Evolutionary conservation across 2,797 vertebrate species (phyloP).

Genomic region (Pipistrellus kuhlii): DNA sequence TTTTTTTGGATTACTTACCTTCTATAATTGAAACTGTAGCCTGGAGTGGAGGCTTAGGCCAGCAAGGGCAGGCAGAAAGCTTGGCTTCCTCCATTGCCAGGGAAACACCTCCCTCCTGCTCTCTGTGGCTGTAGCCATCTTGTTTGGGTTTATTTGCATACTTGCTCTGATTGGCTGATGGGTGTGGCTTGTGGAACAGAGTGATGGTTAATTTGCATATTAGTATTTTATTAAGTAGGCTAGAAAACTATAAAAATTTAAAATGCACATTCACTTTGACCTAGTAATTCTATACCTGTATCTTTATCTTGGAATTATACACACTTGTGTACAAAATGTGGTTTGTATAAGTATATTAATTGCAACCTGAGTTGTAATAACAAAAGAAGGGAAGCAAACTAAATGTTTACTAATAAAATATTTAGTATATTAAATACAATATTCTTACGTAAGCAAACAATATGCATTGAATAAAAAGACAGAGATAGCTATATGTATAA

Average conservation of each 20-base stretch:
- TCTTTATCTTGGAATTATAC: not conserved
- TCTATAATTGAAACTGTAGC: too few species aligned
- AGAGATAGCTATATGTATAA: not conserved
- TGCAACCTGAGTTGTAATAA: not conserved
- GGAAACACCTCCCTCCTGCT: too few species aligned
- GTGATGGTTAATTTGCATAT: too few species aligned
- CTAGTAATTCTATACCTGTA: not conserved
- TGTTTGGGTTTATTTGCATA: too few species aligned
- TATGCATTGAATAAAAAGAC: not conserved
- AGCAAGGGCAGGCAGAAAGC: too few species aligned
- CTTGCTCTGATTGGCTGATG: too few species aligned
- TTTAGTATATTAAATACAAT: not conserved
- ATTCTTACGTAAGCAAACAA: not conserved
- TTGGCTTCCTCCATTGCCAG: too few species aligned
- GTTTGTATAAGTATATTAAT: not conserved
- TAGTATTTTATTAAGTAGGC: too few species aligned
- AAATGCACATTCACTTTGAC: not conserved
- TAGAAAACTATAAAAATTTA: not conserved
- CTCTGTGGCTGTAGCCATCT: too few species aligned
- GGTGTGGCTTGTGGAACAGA: too few species aligned
- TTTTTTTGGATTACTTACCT: too few species aligned
- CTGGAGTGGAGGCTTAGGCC: too few species aligned
- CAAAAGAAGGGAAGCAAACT: not conserved
- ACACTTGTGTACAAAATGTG: not conserved
- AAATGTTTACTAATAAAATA: not conserved